Base-by-base conservation (phyloP, 2,888 invertebrate species). In the Nomada lathburiana region DNA sequence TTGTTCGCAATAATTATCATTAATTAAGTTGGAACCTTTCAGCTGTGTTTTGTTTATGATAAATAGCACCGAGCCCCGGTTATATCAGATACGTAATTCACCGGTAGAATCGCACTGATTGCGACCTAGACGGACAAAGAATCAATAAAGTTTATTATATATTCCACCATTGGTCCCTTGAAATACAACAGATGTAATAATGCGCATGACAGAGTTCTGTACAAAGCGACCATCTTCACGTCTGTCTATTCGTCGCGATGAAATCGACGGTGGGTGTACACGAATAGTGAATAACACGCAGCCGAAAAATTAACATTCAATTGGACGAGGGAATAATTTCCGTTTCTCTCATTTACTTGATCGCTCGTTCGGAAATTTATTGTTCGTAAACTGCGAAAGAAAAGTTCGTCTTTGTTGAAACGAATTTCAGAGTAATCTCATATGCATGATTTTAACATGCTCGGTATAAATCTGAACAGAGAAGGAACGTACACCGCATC, bases 181-280 rank as follows among this genome's bases (percentile, higher is more conserved):
- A 68, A 82, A 80, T 50, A 82, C 67, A 69, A 59, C 75, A 71
- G 75, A 75, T 71, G 82, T 75, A 82, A 82, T 79, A 80, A 82
- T 79, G 82, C 79, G 82, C 81, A 80, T 79, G 82, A 82, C 82
- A 72, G 75, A 65, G 18, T 50, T 36, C 71, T 75, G 70, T 55
- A 68, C 75, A 63, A 63, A 75, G 71, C 82, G 80, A 71, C 80
- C 71, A 71, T 79, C 82, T 80, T 82, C 62, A 71, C 80, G 79
- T 67, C 63, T 67, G 63, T 75, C 79, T 62, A 68, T 71, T 70
- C 73, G 52, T 70, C 70, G 81, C 73, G 74, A 78, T 78, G 78
- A 81, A 79, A 70, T 79, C 81, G 78, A 81, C 74, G 23, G 70
- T 69, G 64, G 42, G 64, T 72, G 77, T 57, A 20, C 36, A 69